Conservation (phyloP, 2,797 vertebrate genomes). For the Coilia nasus region DNA sequence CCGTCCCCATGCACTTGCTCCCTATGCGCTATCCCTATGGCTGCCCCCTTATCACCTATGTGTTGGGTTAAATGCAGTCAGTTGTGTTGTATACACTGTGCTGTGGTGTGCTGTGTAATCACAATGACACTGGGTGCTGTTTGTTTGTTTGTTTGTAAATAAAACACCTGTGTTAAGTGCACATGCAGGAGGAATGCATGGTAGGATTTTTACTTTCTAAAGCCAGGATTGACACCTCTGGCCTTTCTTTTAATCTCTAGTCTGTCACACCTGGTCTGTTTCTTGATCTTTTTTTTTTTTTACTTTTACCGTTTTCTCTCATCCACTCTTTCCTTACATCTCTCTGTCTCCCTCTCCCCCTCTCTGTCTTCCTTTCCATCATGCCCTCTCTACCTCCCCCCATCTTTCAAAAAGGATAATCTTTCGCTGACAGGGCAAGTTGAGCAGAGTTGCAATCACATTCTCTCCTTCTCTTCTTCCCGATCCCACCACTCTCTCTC, state of each 20-base stretch:
- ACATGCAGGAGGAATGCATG: too few relatives aligned
- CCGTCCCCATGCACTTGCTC: too few relatives aligned
- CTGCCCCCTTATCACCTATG: too few relatives aligned
- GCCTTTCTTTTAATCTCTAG: not conserved
- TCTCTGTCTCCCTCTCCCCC: not conserved
- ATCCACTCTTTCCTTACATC: not conserved
- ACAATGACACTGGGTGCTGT: too few relatives aligned
- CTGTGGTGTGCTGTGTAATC: too few relatives aligned
- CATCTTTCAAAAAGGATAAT: conserved; percentile 16
- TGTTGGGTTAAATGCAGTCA: too few relatives aligned
- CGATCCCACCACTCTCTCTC: not conserved
- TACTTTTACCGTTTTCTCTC: not conserved
- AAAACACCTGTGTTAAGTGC: too few relatives aligned
- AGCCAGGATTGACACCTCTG: not conserved
- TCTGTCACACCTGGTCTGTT: not conserved
- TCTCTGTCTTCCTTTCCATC: not conserved
- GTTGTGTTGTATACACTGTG: too few relatives aligned
- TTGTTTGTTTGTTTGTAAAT: too few relatives aligned
- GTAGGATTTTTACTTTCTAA: too few relatives aligned
- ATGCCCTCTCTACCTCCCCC: not conserved
- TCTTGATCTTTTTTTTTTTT: not conserved
- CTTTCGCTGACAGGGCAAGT: conserved; percentile 7
- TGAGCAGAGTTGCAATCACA: conserved; percentile 14
- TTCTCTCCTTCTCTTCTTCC: not conserved
- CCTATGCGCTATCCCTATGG: too few relatives aligned